phyloP scores from a whole-genome alignment of 2,888 invertebrate genomes.

The Synergus gifuensis region DNA sequence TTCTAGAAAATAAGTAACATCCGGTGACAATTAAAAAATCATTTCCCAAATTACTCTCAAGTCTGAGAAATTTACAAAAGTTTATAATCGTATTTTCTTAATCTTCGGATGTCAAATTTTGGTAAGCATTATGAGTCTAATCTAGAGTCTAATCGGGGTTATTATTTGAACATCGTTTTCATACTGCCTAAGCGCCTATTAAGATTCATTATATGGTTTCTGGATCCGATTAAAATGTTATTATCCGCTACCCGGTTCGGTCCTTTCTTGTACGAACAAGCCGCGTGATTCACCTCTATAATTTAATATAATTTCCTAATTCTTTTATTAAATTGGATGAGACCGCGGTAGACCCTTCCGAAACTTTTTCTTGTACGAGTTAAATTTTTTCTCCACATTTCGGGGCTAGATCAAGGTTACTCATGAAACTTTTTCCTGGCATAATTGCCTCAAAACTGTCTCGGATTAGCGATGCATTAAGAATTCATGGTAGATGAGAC shows the following conservation, averaged over 20 bases:
- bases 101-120: background rate
- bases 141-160: background rate
- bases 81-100: background rate
- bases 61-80: background rate
- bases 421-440: background rate
- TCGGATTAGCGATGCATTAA: conserved; percentile 3
- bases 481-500: background rate
- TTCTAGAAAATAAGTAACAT: background rate
- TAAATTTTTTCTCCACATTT: background rate
- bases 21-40: conserved; percentile 2
- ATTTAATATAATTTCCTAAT: conserved; percentile 18
- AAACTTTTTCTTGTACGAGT: background rate
- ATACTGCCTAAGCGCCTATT: background rate
- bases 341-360: background rate
- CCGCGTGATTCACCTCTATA: background rate
- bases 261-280: background rate
- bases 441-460: background rate
- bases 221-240: conserved; percentile 19
- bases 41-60: conserved; percentile 5
- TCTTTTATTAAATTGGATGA: conserved; percentile 2
- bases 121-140: background rate
- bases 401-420: background rate
- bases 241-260: conserved; percentile 16
- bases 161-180: conserved; percentile 19
- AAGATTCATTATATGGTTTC: conserved; percentile 19